phyloP scores from a whole-genome alignment of 2,797 vertebrate species.

The Scolopax rusticola region DNA sequence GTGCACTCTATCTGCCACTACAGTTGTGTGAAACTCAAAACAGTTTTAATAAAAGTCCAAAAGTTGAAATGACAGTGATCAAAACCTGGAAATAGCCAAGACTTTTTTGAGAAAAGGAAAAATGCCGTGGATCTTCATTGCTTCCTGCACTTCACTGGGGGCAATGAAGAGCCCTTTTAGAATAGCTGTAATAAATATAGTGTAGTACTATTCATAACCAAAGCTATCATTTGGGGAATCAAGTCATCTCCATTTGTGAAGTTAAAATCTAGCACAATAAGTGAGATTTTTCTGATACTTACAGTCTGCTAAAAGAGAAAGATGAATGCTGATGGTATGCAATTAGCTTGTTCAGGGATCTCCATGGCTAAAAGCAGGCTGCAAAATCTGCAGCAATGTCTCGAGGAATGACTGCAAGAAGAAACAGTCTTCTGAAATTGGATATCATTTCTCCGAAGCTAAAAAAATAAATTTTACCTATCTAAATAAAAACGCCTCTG shows the following conservation, averaged over 20 bases:
- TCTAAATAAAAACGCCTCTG: neutral
- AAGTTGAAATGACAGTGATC: slow-evolving; percentile 68
- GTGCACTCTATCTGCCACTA: slow-evolving; percentile 54
- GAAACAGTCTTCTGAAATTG: neutral
- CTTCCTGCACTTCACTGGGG: neutral
- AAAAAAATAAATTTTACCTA: neutral
- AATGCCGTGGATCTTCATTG: neutral
- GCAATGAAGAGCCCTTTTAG: neutral
- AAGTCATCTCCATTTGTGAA: slow-evolving; percentile 61
- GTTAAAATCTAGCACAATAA: slow-evolving; percentile 60
- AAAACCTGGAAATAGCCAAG: slow-evolving; percentile 43
- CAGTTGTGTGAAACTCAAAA: slow-evolving; percentile 67
- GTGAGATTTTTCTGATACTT: slow-evolving; percentile 61
- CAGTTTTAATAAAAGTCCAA: slow-evolving; percentile 72
- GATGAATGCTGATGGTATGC: slow-evolving; percentile 38
- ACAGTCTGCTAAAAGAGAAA: slow-evolving; percentile 35
- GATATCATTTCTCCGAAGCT: neutral
- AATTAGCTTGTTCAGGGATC: slow-evolving; percentile 25
- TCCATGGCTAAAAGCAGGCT: slow-evolving; percentile 3
- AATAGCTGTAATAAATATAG: slow-evolving; percentile 26
- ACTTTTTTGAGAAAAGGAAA: slow-evolving; percentile 53
- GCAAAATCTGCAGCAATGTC: neutral
- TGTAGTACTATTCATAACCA: neutral
- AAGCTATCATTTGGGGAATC: slow-evolving; percentile 24
- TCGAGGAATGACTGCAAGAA: neutral